These are phyloP conservation scores for Camponotus floridanus DNA, from an alignment of 1,140 invertebrate species.

Conservation along the genomic window DNA sequence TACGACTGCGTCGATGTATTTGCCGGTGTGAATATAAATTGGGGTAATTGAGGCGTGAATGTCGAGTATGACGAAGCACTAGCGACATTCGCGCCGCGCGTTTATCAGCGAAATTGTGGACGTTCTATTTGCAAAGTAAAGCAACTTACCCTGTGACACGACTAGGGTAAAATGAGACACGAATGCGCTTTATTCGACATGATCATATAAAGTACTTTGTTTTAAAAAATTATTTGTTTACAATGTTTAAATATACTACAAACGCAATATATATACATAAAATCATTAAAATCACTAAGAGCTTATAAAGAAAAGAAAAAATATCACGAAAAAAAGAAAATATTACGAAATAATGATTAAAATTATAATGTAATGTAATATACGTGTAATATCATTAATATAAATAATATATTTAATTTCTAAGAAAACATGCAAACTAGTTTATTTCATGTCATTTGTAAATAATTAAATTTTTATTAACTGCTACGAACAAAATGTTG, in stretches of 20 bases:
- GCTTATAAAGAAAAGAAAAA: neutral
- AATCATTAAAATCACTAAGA: neutral
- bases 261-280: neutral
- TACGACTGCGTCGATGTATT: conserved; percentile 34
- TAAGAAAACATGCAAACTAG: neutral
- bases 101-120: conserved; percentile 43
- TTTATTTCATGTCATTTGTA: neutral
- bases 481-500: conserved; percentile 7
- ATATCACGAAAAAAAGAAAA: neutral
- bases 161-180: neutral
- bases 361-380: neutral
- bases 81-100: conserved; percentile 1
- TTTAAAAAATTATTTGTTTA: conserved; percentile 29
- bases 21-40: conserved; percentile 50
- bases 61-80: conserved; percentile 42
- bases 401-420: neutral
- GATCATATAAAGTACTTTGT: neutral
- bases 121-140: conserved; percentile 14
- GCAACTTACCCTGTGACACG: neutral
- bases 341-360: neutral
- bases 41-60: conserved; percentile 41
- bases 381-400: neutral
- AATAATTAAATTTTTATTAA: conserved; percentile 45
- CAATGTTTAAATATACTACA: neutral
- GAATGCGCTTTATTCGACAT: neutral